Percentiles rank a stretch among this genome's conserved stretches.
Conservation (phyloP, 2,797 vertebrate genomes). For the Xenopus petersii region DNA sequence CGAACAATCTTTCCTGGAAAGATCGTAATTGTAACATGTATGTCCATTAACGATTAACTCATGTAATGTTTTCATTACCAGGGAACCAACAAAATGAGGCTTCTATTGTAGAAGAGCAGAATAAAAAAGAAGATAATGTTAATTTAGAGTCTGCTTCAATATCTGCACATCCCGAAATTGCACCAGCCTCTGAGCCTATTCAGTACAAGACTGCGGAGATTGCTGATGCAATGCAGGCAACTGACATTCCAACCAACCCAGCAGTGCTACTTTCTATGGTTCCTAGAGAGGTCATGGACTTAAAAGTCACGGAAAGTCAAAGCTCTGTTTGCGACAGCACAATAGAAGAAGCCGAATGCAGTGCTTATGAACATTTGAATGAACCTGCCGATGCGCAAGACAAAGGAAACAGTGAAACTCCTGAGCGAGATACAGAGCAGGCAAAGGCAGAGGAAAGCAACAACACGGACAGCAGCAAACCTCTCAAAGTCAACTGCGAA, state of each 20-base stretch:
- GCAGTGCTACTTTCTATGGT: slow-evolving; percentile 71
- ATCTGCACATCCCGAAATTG: slow-evolving; percentile 29
- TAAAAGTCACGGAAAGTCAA: slow-evolving; percentile 30
- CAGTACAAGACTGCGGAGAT: slow-evolving; percentile 80
- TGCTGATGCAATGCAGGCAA: slow-evolving; percentile 76
- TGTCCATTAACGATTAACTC: no score
- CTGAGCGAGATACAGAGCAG: slow-evolving; percentile 56
- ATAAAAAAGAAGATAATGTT: slow-evolving; percentile 27
- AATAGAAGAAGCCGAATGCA: slow-evolving; percentile 61
- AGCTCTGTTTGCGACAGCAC: slow-evolving; percentile 47
- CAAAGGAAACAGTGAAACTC: slow-evolving; percentile 37
- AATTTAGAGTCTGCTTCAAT: slow-evolving; percentile 48
- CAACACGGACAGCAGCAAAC: slow-evolving; percentile 75
- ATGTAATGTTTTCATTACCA: background rate
- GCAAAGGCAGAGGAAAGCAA: slow-evolving; percentile 68
- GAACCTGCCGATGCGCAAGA: slow-evolving; percentile 20
- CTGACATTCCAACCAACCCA: slow-evolving; percentile 57
- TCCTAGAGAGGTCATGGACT: slow-evolving; percentile 68
- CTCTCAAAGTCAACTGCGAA: slow-evolving; percentile 89
- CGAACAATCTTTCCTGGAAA: no score
- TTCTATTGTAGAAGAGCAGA: slow-evolving; percentile 44
- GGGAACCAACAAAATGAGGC: slow-evolving; percentile 41
- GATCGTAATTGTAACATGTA: no score
- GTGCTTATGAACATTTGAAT: slow-evolving; percentile 8
- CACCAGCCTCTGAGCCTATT: background rate